Evolutionary conservation across 2,888 invertebrate genomes (phyloP).

Genomic region (Smittia sp.): DNA sequence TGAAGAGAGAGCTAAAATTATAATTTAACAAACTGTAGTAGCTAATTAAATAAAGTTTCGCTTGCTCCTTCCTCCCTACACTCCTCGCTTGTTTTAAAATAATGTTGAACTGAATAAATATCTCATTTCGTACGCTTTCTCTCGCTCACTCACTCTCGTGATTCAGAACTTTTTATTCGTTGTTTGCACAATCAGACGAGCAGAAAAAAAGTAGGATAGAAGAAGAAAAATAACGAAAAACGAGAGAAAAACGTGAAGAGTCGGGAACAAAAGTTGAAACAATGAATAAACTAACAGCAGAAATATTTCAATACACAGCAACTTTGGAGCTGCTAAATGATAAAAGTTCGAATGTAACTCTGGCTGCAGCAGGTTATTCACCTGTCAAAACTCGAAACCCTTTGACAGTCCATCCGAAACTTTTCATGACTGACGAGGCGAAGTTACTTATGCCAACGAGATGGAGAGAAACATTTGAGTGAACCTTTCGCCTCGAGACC

Average conservation of each 20-base stretch:
- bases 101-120: conserved; percentile 29
- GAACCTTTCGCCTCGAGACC: not conserved
- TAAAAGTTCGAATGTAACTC: not conserved
- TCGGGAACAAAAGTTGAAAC: conserved; percentile 3
- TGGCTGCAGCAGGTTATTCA: not conserved
- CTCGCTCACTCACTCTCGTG: conserved; percentile 6
- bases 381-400: not conserved
- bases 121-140: conserved; percentile 4
- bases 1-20: conserved; percentile 30
- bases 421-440: too few relatives aligned
- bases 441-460: too few relatives aligned
- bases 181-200: not conserved
- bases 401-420: not conserved
- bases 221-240: conserved; percentile 7
- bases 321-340: not conserved
- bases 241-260: conserved; percentile 3
- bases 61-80: not conserved
- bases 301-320: conserved; percentile 1
- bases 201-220: not conserved
- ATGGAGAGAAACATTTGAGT: not conserved
- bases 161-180: conserved; percentile 19
- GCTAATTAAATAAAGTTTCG: conserved; percentile 39
- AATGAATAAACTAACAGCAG: not conserved
- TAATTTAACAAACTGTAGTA: conserved; percentile 33
- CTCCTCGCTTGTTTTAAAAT: conserved; percentile 13